Base-by-base conservation (phyloP, 2,888 invertebrate species). In the Eugnorisma glareosa region DNA sequence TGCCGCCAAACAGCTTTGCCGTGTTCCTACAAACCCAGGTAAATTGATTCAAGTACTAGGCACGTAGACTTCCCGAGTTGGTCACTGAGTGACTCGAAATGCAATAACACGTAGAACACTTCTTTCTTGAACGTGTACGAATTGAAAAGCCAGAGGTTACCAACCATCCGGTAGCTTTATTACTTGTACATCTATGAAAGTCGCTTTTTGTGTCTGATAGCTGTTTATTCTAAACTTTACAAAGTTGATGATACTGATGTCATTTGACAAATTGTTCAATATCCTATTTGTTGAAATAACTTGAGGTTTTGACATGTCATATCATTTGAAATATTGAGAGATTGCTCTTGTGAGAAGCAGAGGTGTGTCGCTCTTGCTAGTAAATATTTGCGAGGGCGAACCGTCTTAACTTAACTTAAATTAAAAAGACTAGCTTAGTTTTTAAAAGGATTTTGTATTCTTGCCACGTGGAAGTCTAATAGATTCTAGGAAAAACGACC, bases 381-480 rank as follows among this genome's bases (percentile, higher is more conserved):
- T 24, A 21, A 2, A 0, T 48, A 8, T 1, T 48, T 21, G 2
- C 48, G 6, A 48, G 21, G 21, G 21, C 21, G 48, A 48, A 7
- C 48, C 2, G 45, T 18, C 45, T 45, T 21, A 18, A 43, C 24
- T 51, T 31, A 43, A 13, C 48, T 8, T 37, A 28, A 73, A 63
- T 40, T 13, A 37, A 73, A 59, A 7, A 37, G 8, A 73, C 45
- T 18, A 61, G 24, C 2, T 13, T 21, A 24, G 5, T 10, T n/a
- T 54, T n/a, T 54, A 54, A n/a, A 45, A 37, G 11, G 11, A 15
- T 63, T 54, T 31, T 0, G 0, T 35, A 69, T 51, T 63, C 43
- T 18, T 18, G 28, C 1, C 43, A 77, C 78, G 78, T 77, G 6
- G 11, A 77, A 43, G 35, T 63, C 28, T 77, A 15, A 72, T n/a